Evolutionary conservation across 35 echinoderm and acorn worm species (phyloP).

Genomic region (Eucidaris tribuloides): DNA sequence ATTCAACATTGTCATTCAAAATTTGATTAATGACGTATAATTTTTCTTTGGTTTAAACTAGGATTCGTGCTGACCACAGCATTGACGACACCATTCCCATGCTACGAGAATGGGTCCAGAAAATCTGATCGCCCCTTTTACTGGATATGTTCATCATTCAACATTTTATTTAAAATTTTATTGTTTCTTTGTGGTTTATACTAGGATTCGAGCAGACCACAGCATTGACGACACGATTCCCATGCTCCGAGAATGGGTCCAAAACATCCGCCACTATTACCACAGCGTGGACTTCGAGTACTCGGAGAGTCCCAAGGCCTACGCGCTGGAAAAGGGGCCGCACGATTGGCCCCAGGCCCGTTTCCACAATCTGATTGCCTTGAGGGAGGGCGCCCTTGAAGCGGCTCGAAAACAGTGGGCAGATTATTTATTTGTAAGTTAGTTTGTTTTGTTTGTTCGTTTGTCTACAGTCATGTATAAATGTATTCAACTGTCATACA

Average conservation of each 20-base stretch:
- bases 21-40: too few species aligned
- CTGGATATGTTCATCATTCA: too few species aligned
- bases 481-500: too few species aligned
- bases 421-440: slow-evolving; percentile 93
- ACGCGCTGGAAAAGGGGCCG: slow-evolving; percentile 59
- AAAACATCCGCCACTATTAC: slow-evolving; percentile 31
- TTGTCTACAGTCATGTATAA: too few species aligned
- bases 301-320: slow-evolving; percentile 33
- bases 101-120: slow-evolving; percentile 66
- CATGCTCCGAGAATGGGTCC: slow-evolving; percentile 77
- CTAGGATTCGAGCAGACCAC: slow-evolving; percentile 93
- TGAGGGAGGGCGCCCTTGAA: slow-evolving; percentile 63
- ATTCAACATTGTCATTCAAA: too few species aligned
- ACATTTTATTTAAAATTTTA: too few species aligned
- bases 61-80: slow-evolving; percentile 90
- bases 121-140: too few species aligned
- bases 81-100: slow-evolving; percentile 76
- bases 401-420: slow-evolving; percentile 84
- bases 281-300: slow-evolving; percentile 71
- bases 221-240: slow-evolving; percentile 73
- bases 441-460: too few species aligned
- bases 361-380: slow-evolving; percentile 60
- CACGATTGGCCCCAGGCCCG: slow-evolving; percentile 78
- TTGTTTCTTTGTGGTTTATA: slow-evolving; percentile 16
- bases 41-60: slow-evolving; percentile 28